Conservation (phyloP, 37 sponge, comb jelly and placozoan genomes). For the Crambe crambe region DNA sequence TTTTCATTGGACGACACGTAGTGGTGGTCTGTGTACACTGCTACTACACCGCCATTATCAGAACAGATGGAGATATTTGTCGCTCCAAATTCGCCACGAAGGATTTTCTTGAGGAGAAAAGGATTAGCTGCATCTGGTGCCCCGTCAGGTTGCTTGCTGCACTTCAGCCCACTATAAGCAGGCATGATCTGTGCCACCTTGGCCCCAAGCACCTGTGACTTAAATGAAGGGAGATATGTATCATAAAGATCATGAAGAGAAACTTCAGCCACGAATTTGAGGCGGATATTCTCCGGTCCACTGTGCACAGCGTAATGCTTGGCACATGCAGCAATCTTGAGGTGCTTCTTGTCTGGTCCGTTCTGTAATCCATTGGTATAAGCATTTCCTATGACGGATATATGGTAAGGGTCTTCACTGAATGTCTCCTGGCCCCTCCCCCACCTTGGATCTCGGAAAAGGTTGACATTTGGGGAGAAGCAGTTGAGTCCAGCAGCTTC, state of each 20-base stretch:
- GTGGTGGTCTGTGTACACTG: constrained; percentile 39
- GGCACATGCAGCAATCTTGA: constrained; percentile 74
- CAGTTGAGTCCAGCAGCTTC: constrained; percentile 87
- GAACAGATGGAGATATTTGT: constrained; percentile 68
- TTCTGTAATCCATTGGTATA: constrained; percentile 68
- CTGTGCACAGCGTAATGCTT: constrained; percentile 79
- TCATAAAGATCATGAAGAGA: constrained; percentile 72
- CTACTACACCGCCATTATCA: constrained; percentile 58
- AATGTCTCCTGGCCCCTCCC: constrained; percentile 71
- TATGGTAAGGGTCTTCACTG: constrained; percentile 70
- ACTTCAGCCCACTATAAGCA: constrained; percentile 64
- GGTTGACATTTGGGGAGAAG: constrained; percentile 83
- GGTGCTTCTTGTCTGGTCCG: constrained; percentile 47
- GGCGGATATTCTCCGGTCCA: constrained; percentile 59
- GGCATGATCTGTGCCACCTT: constrained; percentile 79
- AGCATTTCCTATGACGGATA: constrained; percentile 51
- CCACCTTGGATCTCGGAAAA: constrained; percentile 77
- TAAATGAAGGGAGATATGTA: constrained; percentile 73
- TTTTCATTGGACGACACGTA: constrained; percentile 36
- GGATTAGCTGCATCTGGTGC: constrained; percentile 79
- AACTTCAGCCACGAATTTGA: constrained; percentile 44
- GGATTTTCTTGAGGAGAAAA: constrained; percentile 57
- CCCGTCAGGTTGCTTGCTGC: constrained; percentile 37
- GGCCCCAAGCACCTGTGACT: constrained; percentile 68
- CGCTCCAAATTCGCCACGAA: constrained; percentile 61